Percentiles rank a stretch among this genome's conserved stretches.
Conservation (phyloP, 2,113 vertebrate species). For the Dolichotis patagonum region DNA sequence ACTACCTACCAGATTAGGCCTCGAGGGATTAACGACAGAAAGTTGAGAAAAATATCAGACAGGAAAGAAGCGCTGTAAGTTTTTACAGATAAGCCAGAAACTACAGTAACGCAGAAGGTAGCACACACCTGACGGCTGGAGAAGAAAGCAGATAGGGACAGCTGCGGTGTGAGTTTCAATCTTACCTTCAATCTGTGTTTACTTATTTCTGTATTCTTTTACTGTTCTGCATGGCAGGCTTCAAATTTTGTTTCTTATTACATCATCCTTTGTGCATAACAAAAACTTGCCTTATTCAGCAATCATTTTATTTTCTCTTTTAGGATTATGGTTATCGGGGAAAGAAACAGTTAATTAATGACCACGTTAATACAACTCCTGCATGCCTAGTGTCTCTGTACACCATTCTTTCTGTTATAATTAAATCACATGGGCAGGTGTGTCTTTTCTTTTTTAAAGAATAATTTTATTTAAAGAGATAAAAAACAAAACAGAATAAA, state of each 20-base stretch:
- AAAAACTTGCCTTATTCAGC: background rate
- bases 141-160: background rate
- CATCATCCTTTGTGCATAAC: background rate
- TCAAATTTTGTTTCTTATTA: background rate
- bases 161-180: background rate
- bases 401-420: background rate
- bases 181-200: background rate
- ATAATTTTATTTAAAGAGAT: too few relatives aligned
- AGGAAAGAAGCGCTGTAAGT: too few relatives aligned
- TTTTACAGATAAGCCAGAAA: too few relatives aligned
- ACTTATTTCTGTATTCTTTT: background rate
- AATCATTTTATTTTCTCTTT: background rate
- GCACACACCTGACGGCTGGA: accelerated
- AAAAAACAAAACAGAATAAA: too few relatives aligned
- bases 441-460: too few relatives aligned
- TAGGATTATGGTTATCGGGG: accelerated
- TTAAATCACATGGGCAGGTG: too few relatives aligned
- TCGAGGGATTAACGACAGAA: background rate
- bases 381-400: accelerated
- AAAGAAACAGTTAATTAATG: background rate
- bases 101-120: too few relatives aligned
- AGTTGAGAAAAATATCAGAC: background rate
- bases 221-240: background rate
- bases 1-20: accelerated
- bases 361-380: accelerated